Evolutionary conservation across 2,888 invertebrate genomes (phyloP).

Genomic region (Conops quadrifasciatus): DNA sequence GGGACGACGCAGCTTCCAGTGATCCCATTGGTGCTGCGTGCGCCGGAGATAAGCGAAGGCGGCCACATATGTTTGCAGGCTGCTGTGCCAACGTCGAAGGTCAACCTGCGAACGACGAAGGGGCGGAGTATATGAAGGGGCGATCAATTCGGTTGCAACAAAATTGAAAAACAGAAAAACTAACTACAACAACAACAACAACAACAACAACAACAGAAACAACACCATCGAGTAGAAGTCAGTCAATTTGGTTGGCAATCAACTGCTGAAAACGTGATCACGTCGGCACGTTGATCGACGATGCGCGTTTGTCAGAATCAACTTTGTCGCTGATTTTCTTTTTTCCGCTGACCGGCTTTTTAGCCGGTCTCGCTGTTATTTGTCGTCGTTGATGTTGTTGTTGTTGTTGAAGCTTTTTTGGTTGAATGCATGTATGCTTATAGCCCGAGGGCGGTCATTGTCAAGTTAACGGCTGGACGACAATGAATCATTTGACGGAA

Average conservation of each 20-base stretch:
- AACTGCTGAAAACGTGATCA: not conserved
- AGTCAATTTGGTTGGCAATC: not conserved
- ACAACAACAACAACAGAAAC: not conserved
- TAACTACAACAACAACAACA: not conserved
- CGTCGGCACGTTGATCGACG: not conserved
- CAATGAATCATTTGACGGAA: not conserved
- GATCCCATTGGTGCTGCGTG: constrained; percentile 53
- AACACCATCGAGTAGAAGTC: not conserved
- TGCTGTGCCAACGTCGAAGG: constrained; percentile 58
- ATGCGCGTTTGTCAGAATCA: not conserved
- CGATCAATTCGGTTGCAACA: not conserved
- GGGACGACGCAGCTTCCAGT: constrained; percentile 44
- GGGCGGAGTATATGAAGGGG: not conserved
- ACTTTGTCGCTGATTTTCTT: not conserved
- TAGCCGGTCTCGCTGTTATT: not conserved
- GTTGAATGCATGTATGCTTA: constrained; percentile 34
- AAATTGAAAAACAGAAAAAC: no score
- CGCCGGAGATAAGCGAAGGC: constrained; percentile 56
- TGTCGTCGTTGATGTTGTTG: constrained; percentile 8
- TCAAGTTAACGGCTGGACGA: constrained; percentile 48
- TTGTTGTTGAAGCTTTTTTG: not conserved
- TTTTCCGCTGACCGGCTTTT: not conserved
- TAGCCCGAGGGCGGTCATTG: constrained; percentile 54
- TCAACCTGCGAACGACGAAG: constrained; percentile 50
- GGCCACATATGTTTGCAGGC: constrained; percentile 59